These are phyloP conservation scores for Stictocephala bisonia DNA, from an alignment of 2,888 invertebrate genomes.

Conservation along the genomic window DNA sequence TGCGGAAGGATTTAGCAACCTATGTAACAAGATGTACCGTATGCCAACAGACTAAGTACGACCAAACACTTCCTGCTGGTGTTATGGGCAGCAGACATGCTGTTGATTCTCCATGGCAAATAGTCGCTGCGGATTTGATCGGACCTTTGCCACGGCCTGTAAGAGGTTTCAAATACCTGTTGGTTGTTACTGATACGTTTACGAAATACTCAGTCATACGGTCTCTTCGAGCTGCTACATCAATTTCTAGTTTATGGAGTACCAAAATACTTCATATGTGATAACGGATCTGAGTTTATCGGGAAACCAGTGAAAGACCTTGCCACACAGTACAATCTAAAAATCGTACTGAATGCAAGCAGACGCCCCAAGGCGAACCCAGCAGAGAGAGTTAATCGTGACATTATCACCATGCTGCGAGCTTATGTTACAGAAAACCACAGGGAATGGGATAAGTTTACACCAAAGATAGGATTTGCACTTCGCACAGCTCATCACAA, in stretches of 20 bases:
- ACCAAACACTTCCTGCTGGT: no score
- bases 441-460: slow-evolving; percentile 54
- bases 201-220: no score
- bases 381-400: slow-evolving; percentile 61
- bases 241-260: neutral
- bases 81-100: no score
- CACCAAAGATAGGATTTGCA: slow-evolving; percentile 54
- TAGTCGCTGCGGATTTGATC: no score
- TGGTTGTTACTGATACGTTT: no score
- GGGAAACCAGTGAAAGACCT: neutral
- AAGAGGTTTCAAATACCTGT: no score
- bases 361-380: slow-evolving; percentile 61
- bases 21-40: no score
- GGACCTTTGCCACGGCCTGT: no score
- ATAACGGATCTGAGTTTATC: slow-evolving; percentile 3
- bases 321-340: slow-evolving; percentile 38
- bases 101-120: no score
- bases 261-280: neutral
- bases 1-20: no score
- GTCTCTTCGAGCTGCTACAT: no score
- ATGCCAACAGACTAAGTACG: no score
- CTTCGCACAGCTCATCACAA: slow-evolving; percentile 53
- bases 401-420: slow-evolving; percentile 61
- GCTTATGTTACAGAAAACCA: slow-evolving; percentile 59
- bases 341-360: slow-evolving; percentile 56